Base-by-base conservation (phyloP, 2,888 invertebrate genomes). In the Aquatica leii region DNA sequence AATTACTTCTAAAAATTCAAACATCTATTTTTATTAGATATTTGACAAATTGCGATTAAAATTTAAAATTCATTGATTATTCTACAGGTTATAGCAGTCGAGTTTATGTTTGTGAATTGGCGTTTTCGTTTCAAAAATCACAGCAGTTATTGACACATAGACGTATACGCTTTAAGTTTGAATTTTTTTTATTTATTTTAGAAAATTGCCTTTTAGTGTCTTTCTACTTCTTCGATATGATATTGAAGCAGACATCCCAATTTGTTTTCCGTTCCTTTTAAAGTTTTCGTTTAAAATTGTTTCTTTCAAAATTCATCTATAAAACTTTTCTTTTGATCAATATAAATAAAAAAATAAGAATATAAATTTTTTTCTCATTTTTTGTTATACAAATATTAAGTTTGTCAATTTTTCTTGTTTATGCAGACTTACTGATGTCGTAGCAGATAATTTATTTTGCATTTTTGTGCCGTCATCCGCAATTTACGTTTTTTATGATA, bases 281-380 rank as follows among this genome's bases (percentile, higher is more conserved):
- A 46, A 46, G 18, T 46, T 18, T 46, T n/a, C n/a, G n/a, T 9
- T 17, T 46, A 46, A 46, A 46, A 46, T 46, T 46, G 17, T 46
- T 46, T 46, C 18, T 11, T 8, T 2, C 17, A 46, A 43, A 46
- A 18, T 46, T 46, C 46, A 11, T 4, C 46, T 18, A 6, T 11
- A 46, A 46, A 46, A 5, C n/a, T 46, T 17, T 18, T 20, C 46
- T 46, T 46, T 46, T 46, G 46, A 46, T 46, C 46, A 46, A 18
- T 46, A 46, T 4, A 46, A 46, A 18, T 20, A 14, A 46, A 18
- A n/a, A 46, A 46, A 46, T 17, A 46, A 46, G 46, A 17, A 46
- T 46, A 46, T 46, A 46, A 17, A 46, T 46, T 46, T 46, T 46
- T 46, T 46, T 46, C 46, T 46, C 18, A 18, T 46, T 46, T 46